Base-by-base conservation (phyloP, 1,140 invertebrate genomes). In the Eumaeus atala region DNA sequence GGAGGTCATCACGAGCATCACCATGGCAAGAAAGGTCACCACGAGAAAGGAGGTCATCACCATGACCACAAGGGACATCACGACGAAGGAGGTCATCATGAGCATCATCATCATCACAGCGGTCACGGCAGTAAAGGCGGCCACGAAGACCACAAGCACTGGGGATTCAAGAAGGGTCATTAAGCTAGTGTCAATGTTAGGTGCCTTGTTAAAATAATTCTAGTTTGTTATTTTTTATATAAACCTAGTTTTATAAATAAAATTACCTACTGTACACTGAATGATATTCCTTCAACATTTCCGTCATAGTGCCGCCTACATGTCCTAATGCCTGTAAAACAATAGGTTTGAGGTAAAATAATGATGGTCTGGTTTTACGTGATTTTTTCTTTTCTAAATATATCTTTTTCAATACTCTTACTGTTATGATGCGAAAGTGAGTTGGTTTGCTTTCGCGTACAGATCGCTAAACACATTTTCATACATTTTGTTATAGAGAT, bases 11-110 rank as follows among this genome's bases (percentile, higher is more conserved):
- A 93, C 58, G 89, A 92, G 33, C 90, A 92, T 59, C 89, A 92
- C 53, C 88, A 91, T 38, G 92, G 92, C 11, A 92, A 93, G 66
- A 93, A 93, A 66, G 92, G 92, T 0, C 90, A 92, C 59, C 87
- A 90, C 40, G 89, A 92, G 55, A 92, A 93, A 76, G 91, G 91
- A 0, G 89, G 91, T 54, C 79, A 85, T 48, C 82, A 85, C 54
- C 79, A 83, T 42, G 73, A 79, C 0, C 81, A 85, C 56, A 81
- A 85, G 42, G 81, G 77, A 5, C 79, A 84, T 60, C 83, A 89
- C 56, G 89, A 89, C 12, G 87, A 90, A 61, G 89, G 89, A 55
- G 88, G 89, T 10, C 84, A 89, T 64, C 88, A 90, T 50, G 89
- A 89, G 28, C 87, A 90, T 58, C 86, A 90, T 48, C 90, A 91